Percentiles rank a stretch among this genome's conserved stretches.
Conservation (phyloP, 2,888 invertebrate species). For the Caenorhabditis sp. region DNA sequence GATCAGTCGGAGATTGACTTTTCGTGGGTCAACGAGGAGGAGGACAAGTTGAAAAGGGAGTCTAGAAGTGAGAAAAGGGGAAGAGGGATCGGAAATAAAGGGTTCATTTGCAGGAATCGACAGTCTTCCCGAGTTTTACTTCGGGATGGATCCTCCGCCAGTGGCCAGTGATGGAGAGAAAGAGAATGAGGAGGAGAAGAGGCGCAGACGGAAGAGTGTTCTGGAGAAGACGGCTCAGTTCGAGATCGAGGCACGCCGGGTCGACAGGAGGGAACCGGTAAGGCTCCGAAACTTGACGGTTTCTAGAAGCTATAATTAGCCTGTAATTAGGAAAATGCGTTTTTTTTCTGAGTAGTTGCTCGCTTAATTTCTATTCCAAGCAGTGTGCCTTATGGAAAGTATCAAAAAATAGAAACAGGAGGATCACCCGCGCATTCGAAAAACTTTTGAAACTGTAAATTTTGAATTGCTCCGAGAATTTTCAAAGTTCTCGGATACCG, state of each 20-base stretch:
- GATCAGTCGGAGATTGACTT: slow-evolving; percentile 69
- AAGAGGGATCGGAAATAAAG: not conserved
- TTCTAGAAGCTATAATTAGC: too few relatives aligned
- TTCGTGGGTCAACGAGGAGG: slow-evolving; percentile 66
- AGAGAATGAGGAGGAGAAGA: slow-evolving; percentile 42
- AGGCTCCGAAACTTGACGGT: too few relatives aligned
- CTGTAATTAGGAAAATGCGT: too few relatives aligned
- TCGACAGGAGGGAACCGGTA: slow-evolving; percentile 52
- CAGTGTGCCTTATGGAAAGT: too few relatives aligned
- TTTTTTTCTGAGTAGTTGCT: too few relatives aligned
- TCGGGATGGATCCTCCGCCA: slow-evolving; percentile 61
- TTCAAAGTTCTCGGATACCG: too few relatives aligned
- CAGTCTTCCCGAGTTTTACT: slow-evolving; percentile 56
- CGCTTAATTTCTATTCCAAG: not conserved
- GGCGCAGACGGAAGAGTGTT: slow-evolving; percentile 36
- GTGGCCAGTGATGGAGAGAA: slow-evolving; percentile 32
- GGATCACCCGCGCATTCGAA: too few relatives aligned
- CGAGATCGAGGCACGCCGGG: slow-evolving; percentile 46
- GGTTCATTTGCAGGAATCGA: slow-evolving; percentile 23
- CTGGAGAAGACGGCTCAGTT: slow-evolving; percentile 50
- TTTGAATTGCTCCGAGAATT: too few relatives aligned
- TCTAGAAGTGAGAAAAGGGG: slow-evolving; percentile 16
- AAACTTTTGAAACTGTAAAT: too few relatives aligned
- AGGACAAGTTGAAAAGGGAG: slow-evolving; percentile 60
- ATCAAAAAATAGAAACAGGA: too few relatives aligned